Percentiles rank a stretch among this genome's conserved stretches.
phyloP scores from a whole-genome alignment of 2,797 vertebrate genomes.

The Atherinosoma microstoma region DNA sequence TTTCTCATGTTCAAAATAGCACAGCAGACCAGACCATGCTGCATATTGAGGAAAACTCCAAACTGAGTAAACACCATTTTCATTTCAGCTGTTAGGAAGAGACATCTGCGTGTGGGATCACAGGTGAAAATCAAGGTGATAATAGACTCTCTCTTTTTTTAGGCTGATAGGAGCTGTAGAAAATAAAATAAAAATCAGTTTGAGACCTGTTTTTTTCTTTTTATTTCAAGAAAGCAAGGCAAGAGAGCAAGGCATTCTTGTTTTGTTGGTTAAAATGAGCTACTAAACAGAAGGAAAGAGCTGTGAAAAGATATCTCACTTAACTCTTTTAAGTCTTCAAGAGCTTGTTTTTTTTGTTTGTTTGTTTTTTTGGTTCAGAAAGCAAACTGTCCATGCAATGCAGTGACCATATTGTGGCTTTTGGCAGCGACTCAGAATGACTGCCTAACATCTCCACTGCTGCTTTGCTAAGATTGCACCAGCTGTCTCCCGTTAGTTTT shows the following conservation, averaged over 20 bases:
- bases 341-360: conserved; percentile 2
- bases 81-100: conserved; percentile 22
- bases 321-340: conserved; percentile 48
- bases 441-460: conserved; percentile 78
- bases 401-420: conserved; percentile 81
- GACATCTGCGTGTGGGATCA: conserved; percentile 21
- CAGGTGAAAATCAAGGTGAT: conserved; percentile 52
- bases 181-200: background rate
- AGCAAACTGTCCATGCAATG: conserved; percentile 75
- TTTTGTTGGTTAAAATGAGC: conserved; percentile 10
- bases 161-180: background rate
- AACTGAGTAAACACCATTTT: conserved; percentile 21
- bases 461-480: conserved; percentile 76
- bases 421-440: conserved; percentile 79
- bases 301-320: conserved; percentile 38
- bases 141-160: background rate
- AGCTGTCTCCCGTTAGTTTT: conserved; percentile 79
- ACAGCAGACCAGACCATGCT: background rate
- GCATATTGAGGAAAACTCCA: conserved; percentile 12
- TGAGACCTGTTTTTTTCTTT: background rate
- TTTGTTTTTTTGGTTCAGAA: conserved; percentile 54
- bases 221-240: too few relatives aligned
- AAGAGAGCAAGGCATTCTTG: background rate
- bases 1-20: conserved; percentile 7
- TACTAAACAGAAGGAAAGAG: conserved; percentile 14